Conservation (phyloP, 2,888 invertebrate genomes). For the Agonum fuliginosum region DNA sequence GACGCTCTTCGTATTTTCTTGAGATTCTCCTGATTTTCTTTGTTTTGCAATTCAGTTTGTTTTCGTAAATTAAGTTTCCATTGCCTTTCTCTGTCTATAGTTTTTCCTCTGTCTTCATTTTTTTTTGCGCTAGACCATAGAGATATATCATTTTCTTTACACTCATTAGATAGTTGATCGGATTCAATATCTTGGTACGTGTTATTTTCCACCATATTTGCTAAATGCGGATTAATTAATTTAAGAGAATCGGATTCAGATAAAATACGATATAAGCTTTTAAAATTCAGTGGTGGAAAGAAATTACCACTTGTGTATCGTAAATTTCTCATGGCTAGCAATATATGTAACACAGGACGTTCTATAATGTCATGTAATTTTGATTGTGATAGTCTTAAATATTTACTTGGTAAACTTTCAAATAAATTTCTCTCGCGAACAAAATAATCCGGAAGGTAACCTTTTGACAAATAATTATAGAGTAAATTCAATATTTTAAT, state of each 20-base stretch:
- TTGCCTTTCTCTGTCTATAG: constrained; percentile 61
- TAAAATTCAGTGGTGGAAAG: constrained; percentile 79
- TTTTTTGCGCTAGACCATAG: constrained; percentile 62
- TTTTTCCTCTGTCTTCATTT: constrained; percentile 64
- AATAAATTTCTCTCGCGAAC: constrained; percentile 82
- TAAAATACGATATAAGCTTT: constrained; percentile 77
- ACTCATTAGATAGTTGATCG: constrained; percentile 55
- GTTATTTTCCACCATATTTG: constrained; percentile 18
- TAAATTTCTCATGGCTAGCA: constrained; percentile 82
- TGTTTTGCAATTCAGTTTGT: constrained; percentile 53
- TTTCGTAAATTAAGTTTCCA: constrained; percentile 52
- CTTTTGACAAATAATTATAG: constrained; percentile 77
- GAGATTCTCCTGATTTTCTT: constrained; percentile 53
- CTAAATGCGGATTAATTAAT: constrained; percentile 51
- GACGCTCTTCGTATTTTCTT: constrained; percentile 64
- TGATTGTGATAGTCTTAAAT: constrained; percentile 79
- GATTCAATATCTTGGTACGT: constrained; percentile 38
- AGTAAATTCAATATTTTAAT: constrained; percentile 79
- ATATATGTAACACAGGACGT: constrained; percentile 82
- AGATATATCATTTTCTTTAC: constrained; percentile 50
- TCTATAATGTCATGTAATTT: constrained; percentile 81
- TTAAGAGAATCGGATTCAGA: constrained; percentile 18
- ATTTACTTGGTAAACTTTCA: constrained; percentile 80
- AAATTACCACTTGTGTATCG: constrained; percentile 77
- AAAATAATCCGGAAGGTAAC: constrained; percentile 83